Base-by-base conservation (phyloP, 2,113 vertebrate species). In the Alouatta palliata region DNA sequence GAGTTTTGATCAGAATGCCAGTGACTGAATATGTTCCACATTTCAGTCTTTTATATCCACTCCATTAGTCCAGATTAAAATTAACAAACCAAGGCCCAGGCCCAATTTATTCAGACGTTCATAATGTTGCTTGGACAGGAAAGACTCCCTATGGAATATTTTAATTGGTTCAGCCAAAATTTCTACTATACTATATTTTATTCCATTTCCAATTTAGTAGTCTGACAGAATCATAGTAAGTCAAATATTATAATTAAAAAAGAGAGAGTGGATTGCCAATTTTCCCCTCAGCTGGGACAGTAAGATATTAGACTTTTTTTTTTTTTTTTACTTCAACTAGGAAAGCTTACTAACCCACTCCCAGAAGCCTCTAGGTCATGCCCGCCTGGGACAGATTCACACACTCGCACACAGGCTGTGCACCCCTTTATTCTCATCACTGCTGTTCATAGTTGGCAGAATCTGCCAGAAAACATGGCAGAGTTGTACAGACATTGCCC, bases 111-210 rank as follows among this genome's bases (percentile, higher is more conserved):
- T 95, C 92, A 95, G 96, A 97, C 52, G 87, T 98, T 98, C 97
- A 88, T 94, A 87, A 97, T 97, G 95, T 85, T 96, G 76, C 90
- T 96, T 97, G 94, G 96, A 82, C 84, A 96, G 68, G 76, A 97
- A 96, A 97, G 95, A 87, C 96, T 98, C 97, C 91, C 96, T 96
- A 85, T 90, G 96, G 97, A 96, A 98, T 98, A 97, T 96, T 97
- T 97, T 97, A 98, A 97, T 98, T 96, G 96, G 93, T 92, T 97
- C 93, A 95, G 95, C 84, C 92, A 96, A 98, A 96, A 90, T 97
- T 96, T 95, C 45, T 90, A 94, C 77, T 54, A 58, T 75, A 56
- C 71, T 96, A 58, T 95, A 94, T 97, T 96, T 98, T 97, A 97
- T 97, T 95, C 76, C 66, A 88, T 97, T 97, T 96, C 87, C 52